Conservation (phyloP, 2,888 invertebrate genomes). For the Patella ulyssiponensis region DNA sequence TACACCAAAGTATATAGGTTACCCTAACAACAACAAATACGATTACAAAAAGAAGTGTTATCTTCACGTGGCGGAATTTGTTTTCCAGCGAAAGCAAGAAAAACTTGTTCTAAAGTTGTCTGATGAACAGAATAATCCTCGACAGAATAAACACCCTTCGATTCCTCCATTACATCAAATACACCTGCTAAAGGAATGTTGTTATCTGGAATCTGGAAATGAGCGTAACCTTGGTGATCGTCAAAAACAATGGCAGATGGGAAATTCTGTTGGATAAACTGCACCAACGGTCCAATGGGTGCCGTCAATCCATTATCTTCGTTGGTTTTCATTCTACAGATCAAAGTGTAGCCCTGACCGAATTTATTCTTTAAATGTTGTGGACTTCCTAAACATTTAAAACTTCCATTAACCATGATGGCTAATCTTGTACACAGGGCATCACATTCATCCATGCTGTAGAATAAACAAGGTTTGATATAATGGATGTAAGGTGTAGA, state of each 20-base stretch:
- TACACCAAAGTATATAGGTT: too few species aligned
- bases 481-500: too few species aligned
- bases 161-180: constrained; percentile 67
- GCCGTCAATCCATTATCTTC: neutral
- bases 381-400: constrained; percentile 72
- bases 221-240: constrained; percentile 77
- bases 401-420: constrained; percentile 73
- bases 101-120: constrained; percentile 71
- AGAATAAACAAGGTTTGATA: constrained; percentile 16
- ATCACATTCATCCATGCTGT: constrained; percentile 73
- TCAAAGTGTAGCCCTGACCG: constrained; percentile 80
- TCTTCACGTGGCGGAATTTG: constrained; percentile 48
- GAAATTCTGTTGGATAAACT: neutral
- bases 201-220: constrained; percentile 65
- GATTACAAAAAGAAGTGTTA: neutral
- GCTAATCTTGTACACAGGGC: constrained; percentile 72
- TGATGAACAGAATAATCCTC: constrained; percentile 70
- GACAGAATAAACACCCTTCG: constrained; percentile 53
- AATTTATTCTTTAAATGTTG: constrained; percentile 74
- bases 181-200: constrained; percentile 63
- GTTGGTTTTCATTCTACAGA: constrained; percentile 71
- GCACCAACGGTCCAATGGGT: neutral
- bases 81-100: constrained; percentile 72
- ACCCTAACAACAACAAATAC: too few species aligned
- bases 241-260: constrained; percentile 78